Evolutionary conservation across 2,113 vertebrate genomes (phyloP), one percentile per base, ranked within the genome.

Genomic region (Oenanthe melanoleuca): DNA sequence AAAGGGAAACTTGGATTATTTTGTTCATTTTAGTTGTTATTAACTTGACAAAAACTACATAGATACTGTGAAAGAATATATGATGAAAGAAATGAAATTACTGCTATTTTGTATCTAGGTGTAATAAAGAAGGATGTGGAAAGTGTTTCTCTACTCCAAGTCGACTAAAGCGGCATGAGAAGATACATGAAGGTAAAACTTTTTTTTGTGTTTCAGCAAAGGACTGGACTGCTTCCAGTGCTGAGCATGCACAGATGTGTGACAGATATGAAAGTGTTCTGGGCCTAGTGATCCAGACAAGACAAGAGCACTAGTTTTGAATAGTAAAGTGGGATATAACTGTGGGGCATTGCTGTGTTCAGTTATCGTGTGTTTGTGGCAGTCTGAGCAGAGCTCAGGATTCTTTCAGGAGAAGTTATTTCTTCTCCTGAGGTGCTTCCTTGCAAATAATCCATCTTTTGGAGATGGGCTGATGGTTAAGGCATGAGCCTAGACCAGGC

Each of bases 161-260:
- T 82, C 95, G 95, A 78, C 97, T 99, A 59, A 99, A 98, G 70
- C 97, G 97, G 44, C 99, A 99, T 0, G 94, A 98, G 92, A 99
- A 98, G 91, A 83, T 97, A 42, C 99, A 99, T 60, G 88, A 97
- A 98, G 99, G 99, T 99, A 96, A 67, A 88, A 88, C 11, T 1
- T 50, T 45, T 88, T 50, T 34, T n/a, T 12, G 8, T 11, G 1
- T 57, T 74, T 83, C 63, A 91, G 16, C 33, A 55, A 56, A 75
- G 9, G 23, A 40, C 16, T 44, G 9, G 8, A 26, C 12, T 78
- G 42, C 25, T 72, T 66, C 42, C 42, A 44, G 16, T 77, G 29
- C 6, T 53, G 31, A 56, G 16, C 34, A 34, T 3, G 34, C 29
- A 29, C 0, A 4, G 53, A 38, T 42, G 23, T 14, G 3, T 29